These are phyloP conservation scores for Tragelaphus strepsiceros DNA, from an alignment of 2,113 vertebrate species.

Conservation along the genomic window DNA sequence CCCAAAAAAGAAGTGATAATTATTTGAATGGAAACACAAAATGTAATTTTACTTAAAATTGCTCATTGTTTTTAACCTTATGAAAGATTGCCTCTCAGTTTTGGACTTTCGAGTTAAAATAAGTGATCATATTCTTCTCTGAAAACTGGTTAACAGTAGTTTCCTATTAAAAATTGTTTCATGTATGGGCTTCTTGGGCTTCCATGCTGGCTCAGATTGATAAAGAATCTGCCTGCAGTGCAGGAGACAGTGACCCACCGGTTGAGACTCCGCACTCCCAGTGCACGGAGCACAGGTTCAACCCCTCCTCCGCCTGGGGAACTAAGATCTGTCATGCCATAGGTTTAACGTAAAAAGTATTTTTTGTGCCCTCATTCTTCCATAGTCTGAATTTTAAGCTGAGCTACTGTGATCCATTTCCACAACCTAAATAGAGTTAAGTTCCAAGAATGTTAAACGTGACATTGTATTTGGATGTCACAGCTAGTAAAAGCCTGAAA, in stretches of 20 bases:
- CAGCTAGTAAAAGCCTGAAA: not conserved
- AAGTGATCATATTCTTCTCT: not conserved
- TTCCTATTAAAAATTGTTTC: not conserved
- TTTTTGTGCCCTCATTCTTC: not conserved
- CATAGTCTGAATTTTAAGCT: not conserved
- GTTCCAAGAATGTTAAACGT: not conserved
- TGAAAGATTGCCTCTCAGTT: not conserved
- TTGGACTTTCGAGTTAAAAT: not conserved
- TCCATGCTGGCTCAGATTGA: not conserved
- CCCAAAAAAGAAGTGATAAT: not conserved
- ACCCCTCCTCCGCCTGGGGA: not conserved
- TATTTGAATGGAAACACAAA: not conserved
- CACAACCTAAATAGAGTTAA: not conserved
- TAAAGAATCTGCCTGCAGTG: not conserved
- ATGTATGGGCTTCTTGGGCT: not conserved
- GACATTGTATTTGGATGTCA: not conserved
- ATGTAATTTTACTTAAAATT: constrained; percentile 15
- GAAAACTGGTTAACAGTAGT: not conserved
- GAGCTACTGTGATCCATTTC: not conserved
- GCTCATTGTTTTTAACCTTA: not conserved
- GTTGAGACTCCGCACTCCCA: not conserved
- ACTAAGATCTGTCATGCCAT: not conserved
- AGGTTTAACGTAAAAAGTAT: not conserved
- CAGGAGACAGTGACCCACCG: not conserved
- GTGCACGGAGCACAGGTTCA: not conserved